Conservation (phyloP, 2,113 vertebrate species). For the Tauraco erythrolophus region DNA sequence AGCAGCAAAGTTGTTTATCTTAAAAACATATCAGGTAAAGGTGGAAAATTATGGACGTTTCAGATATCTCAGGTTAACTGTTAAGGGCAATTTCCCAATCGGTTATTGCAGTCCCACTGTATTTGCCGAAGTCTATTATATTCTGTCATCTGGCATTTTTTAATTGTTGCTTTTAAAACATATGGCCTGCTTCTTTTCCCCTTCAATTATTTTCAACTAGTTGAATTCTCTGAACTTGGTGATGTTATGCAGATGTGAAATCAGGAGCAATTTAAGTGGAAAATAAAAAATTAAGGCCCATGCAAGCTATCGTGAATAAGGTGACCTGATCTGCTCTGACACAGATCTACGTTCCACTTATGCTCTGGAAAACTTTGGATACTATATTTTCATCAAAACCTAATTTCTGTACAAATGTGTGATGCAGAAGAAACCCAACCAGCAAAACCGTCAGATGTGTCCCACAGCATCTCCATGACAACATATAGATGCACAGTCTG, state of each 20-base stretch:
- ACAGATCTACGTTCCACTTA: slow-evolving; percentile 63
- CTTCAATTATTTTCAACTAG: background rate
- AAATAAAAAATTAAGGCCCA: slow-evolving; percentile 28
- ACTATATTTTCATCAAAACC: slow-evolving; percentile 50
- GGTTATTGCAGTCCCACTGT: background rate
- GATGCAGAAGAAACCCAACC: slow-evolving; percentile 22
- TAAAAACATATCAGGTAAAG: background rate
- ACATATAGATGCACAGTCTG: slow-evolving; percentile 14
- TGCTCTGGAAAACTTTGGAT: slow-evolving; percentile 35
- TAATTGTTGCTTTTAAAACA: background rate
- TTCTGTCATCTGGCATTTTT: background rate
- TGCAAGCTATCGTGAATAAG: slow-evolving; percentile 38
- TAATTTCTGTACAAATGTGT: slow-evolving; percentile 36
- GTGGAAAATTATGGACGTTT: background rate
- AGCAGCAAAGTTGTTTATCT: background rate
- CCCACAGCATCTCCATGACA: slow-evolving; percentile 57
- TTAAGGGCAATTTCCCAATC: background rate
- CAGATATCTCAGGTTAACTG: background rate
- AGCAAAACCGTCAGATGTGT: slow-evolving; percentile 2
- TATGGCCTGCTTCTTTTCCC: background rate
- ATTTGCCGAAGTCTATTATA: background rate
- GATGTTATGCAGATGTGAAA: background rate
- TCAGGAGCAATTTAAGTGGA: background rate
- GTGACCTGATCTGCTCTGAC: slow-evolving; percentile 66
- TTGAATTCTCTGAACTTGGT: background rate